Base-by-base conservation (phyloP, 2,888 invertebrate species). In the Sisyra terminalis region DNA sequence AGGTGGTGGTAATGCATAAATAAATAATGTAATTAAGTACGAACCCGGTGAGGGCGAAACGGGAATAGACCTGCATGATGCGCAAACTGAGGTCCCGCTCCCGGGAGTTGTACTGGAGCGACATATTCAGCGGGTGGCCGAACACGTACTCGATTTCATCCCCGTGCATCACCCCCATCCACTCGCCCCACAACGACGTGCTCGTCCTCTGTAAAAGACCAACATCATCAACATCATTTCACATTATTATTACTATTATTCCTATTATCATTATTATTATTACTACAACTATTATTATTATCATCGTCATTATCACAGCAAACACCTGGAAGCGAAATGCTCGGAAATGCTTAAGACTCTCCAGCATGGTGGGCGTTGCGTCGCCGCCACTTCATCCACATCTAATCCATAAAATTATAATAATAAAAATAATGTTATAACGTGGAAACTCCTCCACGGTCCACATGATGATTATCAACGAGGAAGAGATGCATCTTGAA, bases 131-230 rank as follows among this genome's bases (percentile, higher is more conserved):
- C 1, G 96, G 96, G 60, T 90, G 87, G 3, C 97, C 97, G 58
- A 97, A 96, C 51, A 94, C 87, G 65, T 93, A 97, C 61, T 90
- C 90, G 57, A 97, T 92, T 66, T 97, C 97, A 57, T 97, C 96
- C 1, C 90, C 97, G 50, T 97, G 97, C 76, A 97, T 80, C 47
- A 94, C 94, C 0, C 97, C 97, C 94, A 96, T 96, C 96, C 97
- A 97, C 57, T 87, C 80, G 17, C 94, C 96, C 97, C 97, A 97
- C 32, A 89, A 73, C 55, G 90, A 92, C 40, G 84, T 83, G 60
- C 86, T 87, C 40, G 88, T 86, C 52, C 87, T 78, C 88, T 89
- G 73, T 38, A 78, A 77, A 29, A 10, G 30, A 40, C 17, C 13
- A 39, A 39, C 13, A 24, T 24, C 24, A 24, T 24, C 24, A 24